A percentile compares a stretch with the other conserved stretches of the same genome.
Evolutionary conservation across 2,888 invertebrate genomes (phyloP).

Genomic region (Andrena hattorfiana): DNA sequence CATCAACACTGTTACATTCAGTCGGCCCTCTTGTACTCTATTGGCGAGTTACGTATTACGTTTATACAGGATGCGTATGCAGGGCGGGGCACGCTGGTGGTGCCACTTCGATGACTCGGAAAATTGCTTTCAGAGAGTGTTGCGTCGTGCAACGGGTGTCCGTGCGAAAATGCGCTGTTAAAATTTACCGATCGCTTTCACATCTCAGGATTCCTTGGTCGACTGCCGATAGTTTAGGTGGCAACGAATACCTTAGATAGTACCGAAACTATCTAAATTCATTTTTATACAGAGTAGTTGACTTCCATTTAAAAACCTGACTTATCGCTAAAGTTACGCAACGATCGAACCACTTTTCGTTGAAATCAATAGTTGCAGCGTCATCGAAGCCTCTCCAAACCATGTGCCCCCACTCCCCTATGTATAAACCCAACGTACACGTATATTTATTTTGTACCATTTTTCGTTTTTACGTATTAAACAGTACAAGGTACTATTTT

Average conservation of each 20-base stretch:
- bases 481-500: conserved; percentile 10
- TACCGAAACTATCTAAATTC: no score
- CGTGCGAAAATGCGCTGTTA: background rate
- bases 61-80: conserved; percentile 15
- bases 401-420: background rate
- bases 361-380: background rate
- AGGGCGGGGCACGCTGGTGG: conserved; percentile 1
- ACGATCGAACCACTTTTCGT: no score
- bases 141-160: background rate
- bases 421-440: conserved; percentile 12
- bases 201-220: background rate
- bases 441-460: conserved; percentile 13
- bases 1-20: conserved; percentile 29
- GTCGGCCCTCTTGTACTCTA: conserved; percentile 26
- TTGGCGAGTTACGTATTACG: conserved; percentile 5
- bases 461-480: conserved; percentile 14
- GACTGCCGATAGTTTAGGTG: background rate
- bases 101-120: background rate
- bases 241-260: no score
- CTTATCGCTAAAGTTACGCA: no score
- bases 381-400: background rate
- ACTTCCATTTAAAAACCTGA: background rate
- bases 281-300: background rate
- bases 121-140: background rate
- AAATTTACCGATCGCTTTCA: background rate